These are phyloP conservation scores for Phytoseiulus persimilis DNA, from an alignment of 2,888 invertebrate genomes.

Conservation along the genomic window DNA sequence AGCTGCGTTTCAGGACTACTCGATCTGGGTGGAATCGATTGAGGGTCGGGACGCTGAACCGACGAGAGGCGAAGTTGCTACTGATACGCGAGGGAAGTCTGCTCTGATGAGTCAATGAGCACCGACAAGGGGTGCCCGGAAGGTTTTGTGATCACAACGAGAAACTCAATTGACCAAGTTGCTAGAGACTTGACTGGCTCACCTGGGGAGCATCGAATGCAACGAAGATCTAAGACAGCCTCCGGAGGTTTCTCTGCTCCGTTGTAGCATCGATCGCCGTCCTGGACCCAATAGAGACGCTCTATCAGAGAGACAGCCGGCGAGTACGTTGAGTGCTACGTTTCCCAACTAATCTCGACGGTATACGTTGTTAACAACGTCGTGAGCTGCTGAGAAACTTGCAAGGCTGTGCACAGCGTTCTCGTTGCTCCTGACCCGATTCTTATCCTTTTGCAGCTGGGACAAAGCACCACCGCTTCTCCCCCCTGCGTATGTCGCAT, in stretches of 20 bases:
- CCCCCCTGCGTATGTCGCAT: not conserved
- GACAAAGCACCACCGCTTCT: not conserved
- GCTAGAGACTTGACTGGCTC: too few relatives aligned
- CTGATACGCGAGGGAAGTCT: too few relatives aligned
- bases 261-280: not conserved
- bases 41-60: too few relatives aligned
- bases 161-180: too few relatives aligned
- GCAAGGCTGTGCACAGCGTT: not conserved
- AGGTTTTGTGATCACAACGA: too few relatives aligned
- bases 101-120: too few relatives aligned
- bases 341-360: not conserved
- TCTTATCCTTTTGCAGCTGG: not conserved
- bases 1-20: too few relatives aligned
- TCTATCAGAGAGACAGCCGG: not conserved
- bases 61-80: too few relatives aligned
- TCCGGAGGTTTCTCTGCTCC: not conserved
- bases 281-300: not conserved
- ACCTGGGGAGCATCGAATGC: too few relatives aligned
- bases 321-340: not conserved
- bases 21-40: too few relatives aligned
- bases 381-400: not conserved
- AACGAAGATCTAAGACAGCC: too few relatives aligned
- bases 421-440: not conserved
- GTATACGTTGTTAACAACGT: not conserved
- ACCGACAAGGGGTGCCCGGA: too few relatives aligned